Base-by-base conservation (phyloP, 2,888 invertebrate genomes). In the Graphium colonna region DNA sequence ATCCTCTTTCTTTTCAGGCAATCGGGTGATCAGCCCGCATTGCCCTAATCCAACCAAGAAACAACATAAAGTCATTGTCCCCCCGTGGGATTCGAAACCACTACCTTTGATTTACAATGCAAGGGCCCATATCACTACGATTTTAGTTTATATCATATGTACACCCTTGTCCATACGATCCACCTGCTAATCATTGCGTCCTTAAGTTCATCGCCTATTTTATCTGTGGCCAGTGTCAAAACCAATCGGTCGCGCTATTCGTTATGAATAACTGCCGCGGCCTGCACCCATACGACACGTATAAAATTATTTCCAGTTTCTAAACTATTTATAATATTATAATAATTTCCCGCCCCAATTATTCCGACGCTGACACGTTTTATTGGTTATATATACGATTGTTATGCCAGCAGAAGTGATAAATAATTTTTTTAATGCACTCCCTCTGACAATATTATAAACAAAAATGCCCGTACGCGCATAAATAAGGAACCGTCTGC, bases 271-370 rank as follows among this genome's bases (percentile, higher is more conserved):
- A 88, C 71, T 75, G 65, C 69, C 76, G 77, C 64, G 69, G 80
- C 75, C 78, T 80, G 84, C 74, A 77, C 74, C 70, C 75, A 69
- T 71, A 73, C 69, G 79, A 81, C 82, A 79, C 68, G 69, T 73
- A 81, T 83, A 82, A 85, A 85, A 86, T 83, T 77, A 85, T 79
- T 74, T 72, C 71, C 73, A 76, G 77, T 55, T 67, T 77, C 75
- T 82, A 85, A 86, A 87, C 88, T 88, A 88, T 87, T 87, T 87
- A 85, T 84, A 85, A 78, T 81, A 88, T 79, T 82, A 85, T 85
- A 83, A 88, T 88, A 86, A 86, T 84, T 87, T 81, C 77, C 75
- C 70, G 79, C 75, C 74, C 88, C 88, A 88, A 88, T 88, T 88
- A 89, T 87, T 85, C 72, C 69, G 61, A 60, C 62, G 79, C 77